These are phyloP conservation scores for Andricus grossulariae DNA, from an alignment of 1,140 invertebrate genomes.

Conservation along the genomic window DNA sequence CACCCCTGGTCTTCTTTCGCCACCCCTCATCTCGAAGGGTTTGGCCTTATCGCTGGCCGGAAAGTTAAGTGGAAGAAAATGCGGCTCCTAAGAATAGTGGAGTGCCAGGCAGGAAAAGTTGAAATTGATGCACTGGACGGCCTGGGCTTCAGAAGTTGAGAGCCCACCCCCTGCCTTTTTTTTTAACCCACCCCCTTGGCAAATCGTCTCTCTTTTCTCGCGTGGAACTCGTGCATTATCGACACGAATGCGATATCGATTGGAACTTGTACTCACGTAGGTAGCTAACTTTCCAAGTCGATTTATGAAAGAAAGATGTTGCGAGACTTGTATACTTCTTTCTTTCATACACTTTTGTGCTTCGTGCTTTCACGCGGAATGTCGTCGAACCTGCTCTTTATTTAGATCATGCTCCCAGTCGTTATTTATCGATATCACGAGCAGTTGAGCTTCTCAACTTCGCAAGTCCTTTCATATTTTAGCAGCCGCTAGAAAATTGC, in stretches of 20 bases:
- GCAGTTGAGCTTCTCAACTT: conserved; percentile 27
- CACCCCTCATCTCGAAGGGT: conserved; percentile 42
- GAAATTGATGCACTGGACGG: conserved; percentile 70
- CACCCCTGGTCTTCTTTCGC: conserved; percentile 40
- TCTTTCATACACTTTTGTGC: neutral
- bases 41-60: conserved; percentile 65
- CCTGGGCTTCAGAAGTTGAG: neutral
- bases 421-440: conserved; percentile 31
- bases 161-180: neutral
- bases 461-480: conserved; percentile 8
- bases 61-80: conserved; percentile 75
- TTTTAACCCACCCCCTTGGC: neutral
- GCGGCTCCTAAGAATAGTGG: conserved; percentile 58
- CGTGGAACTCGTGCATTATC: neutral
- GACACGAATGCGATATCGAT: conserved; percentile 24
- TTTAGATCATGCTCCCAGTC: neutral
- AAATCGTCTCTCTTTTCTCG: neutral
- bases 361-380: conserved; percentile 20
- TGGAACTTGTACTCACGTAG: conserved; percentile 1
- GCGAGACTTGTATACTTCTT: conserved; percentile 6
- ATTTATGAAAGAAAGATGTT: conserved; percentile 28
- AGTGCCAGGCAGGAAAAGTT: conserved; percentile 57
- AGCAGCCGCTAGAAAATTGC: neutral
- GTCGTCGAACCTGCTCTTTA: conserved; percentile 24
- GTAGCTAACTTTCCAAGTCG: conserved; percentile 12